These are phyloP conservation scores for Drosophila santomea DNA, from an alignment of 1,140 invertebrate species.

Conservation along the genomic window DNA sequence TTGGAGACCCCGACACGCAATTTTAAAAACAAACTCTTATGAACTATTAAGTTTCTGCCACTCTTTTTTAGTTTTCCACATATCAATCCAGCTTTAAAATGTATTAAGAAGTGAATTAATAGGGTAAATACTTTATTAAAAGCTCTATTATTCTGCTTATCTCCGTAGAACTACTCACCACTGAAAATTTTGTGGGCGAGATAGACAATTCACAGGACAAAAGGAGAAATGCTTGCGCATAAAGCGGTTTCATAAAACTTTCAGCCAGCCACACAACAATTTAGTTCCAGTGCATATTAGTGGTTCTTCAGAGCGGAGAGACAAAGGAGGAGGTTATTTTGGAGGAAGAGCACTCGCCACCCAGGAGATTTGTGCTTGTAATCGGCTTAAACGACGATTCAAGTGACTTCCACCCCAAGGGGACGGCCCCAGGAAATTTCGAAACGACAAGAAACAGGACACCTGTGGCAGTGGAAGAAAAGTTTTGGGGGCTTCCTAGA, in stretches of 20 bases:
- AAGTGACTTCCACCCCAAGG: conserved; percentile 24
- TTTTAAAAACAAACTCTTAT: too few relatives aligned
- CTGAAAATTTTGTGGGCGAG: conserved; percentile 26
- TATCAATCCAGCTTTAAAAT: too few relatives aligned
- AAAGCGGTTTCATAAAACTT: conserved; percentile 39
- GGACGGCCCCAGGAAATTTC: conserved; percentile 23
- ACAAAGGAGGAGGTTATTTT: too few relatives aligned
- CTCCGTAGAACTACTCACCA: conserved; percentile 2
- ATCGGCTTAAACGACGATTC: conserved; percentile 75
- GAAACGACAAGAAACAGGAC: conserved; percentile 32
- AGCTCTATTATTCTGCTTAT: background rate
- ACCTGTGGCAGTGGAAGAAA: conserved; percentile 20
- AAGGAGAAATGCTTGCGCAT: conserved; percentile 31
- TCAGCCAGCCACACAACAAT: conserved; percentile 22
- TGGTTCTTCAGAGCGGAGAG: background rate
- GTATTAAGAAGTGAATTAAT: too few relatives aligned
- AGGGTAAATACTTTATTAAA: background rate
- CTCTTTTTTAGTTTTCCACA: too few relatives aligned
- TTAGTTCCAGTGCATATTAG: conserved; percentile 30
- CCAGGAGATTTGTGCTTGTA: conserved; percentile 60
- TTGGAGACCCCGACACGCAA: too few relatives aligned
- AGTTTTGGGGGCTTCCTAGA: background rate
- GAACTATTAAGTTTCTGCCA: too few relatives aligned
- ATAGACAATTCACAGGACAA: conserved; percentile 52
- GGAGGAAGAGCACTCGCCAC: conserved; percentile 5